Conservation (phyloP, 2,797 vertebrate species). For the Balearica regulorum region DNA sequence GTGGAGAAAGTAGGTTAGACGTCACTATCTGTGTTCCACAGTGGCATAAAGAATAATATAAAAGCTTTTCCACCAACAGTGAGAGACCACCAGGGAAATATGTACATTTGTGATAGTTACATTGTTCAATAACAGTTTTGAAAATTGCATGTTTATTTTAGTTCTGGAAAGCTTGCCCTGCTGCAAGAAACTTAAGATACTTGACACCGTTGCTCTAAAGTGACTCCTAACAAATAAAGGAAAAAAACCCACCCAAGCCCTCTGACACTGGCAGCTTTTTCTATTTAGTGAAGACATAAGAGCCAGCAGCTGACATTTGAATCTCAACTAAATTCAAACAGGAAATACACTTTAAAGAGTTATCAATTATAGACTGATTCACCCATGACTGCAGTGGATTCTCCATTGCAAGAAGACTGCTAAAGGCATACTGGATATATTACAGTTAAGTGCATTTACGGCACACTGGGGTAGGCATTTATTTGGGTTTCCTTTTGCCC, state of each 20-base stretch:
- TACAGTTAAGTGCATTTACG: not conserved
- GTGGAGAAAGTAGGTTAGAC: not conserved
- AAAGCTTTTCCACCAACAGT: not conserved
- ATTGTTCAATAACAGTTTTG: not conserved
- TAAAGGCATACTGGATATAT: not conserved
- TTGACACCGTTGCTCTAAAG: not conserved
- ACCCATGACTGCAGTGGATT: not conserved
- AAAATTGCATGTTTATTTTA: not conserved
- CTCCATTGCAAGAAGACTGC: not conserved
- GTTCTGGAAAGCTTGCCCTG: not conserved
- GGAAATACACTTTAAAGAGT: not conserved
- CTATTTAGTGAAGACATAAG: not conserved
- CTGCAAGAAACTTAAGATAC: not conserved
- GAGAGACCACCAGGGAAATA: not conserved
- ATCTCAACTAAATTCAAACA: constrained; percentile 24
- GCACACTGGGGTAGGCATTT: not conserved
- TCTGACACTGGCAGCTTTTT: not conserved
- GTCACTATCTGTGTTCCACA: not conserved
- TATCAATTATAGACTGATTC: not conserved
- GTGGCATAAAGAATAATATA: not conserved
- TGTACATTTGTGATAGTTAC: not conserved
- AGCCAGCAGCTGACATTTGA: not conserved
- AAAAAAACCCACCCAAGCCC: not conserved
- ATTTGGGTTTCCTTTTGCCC: not conserved
- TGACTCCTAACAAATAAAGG: not conserved